Evolutionary conservation across 1,140 invertebrate species (phyloP).

Genomic region (Plodia interpunctella): DNA sequence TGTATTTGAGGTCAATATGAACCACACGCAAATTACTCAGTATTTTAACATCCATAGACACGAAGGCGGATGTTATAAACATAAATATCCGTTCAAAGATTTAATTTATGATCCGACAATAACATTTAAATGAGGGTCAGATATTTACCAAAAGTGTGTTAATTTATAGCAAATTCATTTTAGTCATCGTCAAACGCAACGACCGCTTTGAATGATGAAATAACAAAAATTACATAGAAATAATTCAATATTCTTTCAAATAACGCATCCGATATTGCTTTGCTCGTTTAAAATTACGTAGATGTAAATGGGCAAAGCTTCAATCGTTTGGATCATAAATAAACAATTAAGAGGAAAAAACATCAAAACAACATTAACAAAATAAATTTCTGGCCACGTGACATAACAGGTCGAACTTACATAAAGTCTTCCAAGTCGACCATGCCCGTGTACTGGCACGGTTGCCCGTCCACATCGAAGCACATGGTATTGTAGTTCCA

Average conservation of each 20-base stretch:
- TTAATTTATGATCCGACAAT: too few relatives aligned
- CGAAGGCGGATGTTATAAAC: too few relatives aligned
- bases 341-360: conserved; percentile 1
- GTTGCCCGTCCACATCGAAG: conserved; percentile 78
- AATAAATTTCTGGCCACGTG: not conserved
- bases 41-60: too few relatives aligned
- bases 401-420: conserved; percentile 69
- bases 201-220: not conserved
- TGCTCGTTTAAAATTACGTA: not conserved
- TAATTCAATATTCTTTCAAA: not conserved
- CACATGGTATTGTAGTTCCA: conserved; percentile 80
- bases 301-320: not conserved
- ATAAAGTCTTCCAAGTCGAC: conserved; percentile 84
- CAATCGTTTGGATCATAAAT: not conserved
- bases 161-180: too few relatives aligned
- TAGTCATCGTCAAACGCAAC: too few relatives aligned
- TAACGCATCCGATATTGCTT: not conserved
- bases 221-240: not conserved
- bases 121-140: too few relatives aligned
- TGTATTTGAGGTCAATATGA: too few relatives aligned
- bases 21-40: too few relatives aligned
- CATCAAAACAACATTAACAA: conserved; percentile 4
- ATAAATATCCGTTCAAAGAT: too few relatives aligned
- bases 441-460: conserved; percentile 80
- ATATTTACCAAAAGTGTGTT: too few relatives aligned